These are phyloP conservation scores for Desmodus rotundus DNA, from an alignment of 2,113 vertebrate genomes.

Conservation along the genomic window DNA sequence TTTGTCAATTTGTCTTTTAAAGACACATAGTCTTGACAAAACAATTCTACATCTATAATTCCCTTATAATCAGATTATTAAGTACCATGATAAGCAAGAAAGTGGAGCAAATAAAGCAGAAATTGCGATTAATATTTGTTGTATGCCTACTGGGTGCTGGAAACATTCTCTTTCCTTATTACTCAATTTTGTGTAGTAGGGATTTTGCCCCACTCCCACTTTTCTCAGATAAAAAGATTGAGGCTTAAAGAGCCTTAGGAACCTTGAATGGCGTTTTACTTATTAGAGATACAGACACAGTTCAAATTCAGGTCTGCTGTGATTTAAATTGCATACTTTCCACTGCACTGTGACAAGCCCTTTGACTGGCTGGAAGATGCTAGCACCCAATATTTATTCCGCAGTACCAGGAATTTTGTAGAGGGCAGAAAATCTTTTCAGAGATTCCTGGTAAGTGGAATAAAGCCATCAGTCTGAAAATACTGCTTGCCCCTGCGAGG, in stretches of 20 bases:
- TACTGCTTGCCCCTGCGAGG: background rate
- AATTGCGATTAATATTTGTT: background rate
- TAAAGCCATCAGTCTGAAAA: background rate
- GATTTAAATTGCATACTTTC: background rate
- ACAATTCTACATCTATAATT: background rate
- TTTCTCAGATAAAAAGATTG: background rate
- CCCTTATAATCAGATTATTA: background rate
- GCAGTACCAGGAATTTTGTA: background rate
- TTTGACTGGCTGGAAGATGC: background rate
- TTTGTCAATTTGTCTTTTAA: slow-evolving; percentile 23
- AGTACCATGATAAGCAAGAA: background rate
- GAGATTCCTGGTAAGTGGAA: background rate
- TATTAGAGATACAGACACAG: background rate
- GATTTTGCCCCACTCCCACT: background rate
- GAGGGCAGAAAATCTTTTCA: background rate
- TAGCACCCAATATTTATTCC: background rate
- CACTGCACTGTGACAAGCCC: background rate
- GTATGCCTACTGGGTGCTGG: background rate
- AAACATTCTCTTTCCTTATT: background rate
- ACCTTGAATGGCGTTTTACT: background rate
- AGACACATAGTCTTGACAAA: background rate
- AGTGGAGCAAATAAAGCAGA: background rate
- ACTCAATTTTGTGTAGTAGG: background rate
- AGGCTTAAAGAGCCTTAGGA: background rate
- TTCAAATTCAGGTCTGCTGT: background rate